Evolutionary conservation across 1,140 invertebrate genomes (phyloP), one percentile per base, ranked within the genome.

Genomic region (Wasmannia auropunctata): DNA sequence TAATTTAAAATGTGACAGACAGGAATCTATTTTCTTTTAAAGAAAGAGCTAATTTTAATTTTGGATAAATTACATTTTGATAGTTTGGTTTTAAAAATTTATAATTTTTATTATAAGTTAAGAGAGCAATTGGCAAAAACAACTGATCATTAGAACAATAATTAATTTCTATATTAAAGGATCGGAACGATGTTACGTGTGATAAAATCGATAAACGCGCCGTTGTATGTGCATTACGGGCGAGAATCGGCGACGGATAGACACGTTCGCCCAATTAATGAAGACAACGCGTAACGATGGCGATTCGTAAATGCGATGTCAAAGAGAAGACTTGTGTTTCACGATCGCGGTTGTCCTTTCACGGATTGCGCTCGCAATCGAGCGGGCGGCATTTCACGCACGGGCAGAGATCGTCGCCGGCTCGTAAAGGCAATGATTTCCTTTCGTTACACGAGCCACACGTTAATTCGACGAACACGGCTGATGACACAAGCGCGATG

Each of bases 141-240:
- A n/a, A n/a, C n/a, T n/a, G n/a, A n/a, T n/a, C n/a, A n/a, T n/a
- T n/a, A n/a, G n/a, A n/a, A n/a, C n/a, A n/a, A n/a, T n/a, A n/a
- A n/a, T n/a, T n/a, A n/a, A n/a, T n/a, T n/a, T n/a, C n/a, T n/a
- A 22, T n/a, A 46, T 31, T 62, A 43, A 76, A 46, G 40, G 37
- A 76, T 49, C 40, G 14, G 28, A 65, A 79, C n/a, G n/a, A 22
- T 46, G 37, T 40, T 14, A 31, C 31, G 22, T 22, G 31, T 79
- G 75, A 16, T 31, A 37, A 54, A 67, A 80, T 80, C 62, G 31
- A 67, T 63, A 49, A 79, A 79, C 40, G 58, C 5, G 58, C 5
- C 19, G 19, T 51, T 79, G 58, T n/a, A 49, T 77, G 75, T 40
- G 58, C 40, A 63, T 65, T 51, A 37, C n/a, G 7, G n/a, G 19